A percentile compares a stretch with the other conserved stretches of the same genome.
Evolutionary conservation across 1,140 invertebrate species (phyloP).

Genomic region (Solenopsis invicta): DNA sequence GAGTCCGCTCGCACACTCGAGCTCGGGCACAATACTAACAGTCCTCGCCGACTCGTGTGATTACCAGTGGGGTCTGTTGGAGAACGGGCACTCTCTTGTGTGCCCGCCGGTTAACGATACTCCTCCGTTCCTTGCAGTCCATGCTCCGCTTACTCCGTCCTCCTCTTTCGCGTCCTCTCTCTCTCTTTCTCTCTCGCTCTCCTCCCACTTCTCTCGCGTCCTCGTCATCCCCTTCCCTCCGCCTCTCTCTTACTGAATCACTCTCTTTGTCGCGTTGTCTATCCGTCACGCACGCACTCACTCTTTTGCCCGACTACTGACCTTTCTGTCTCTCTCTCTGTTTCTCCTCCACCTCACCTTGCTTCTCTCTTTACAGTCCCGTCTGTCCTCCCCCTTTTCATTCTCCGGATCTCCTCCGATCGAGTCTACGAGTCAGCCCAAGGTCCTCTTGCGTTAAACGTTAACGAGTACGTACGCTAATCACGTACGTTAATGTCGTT

Average conservation of each 20-base stretch:
- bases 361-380: neutral
- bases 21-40: conserved; percentile 68
- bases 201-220: neutral
- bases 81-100: conserved; percentile 72
- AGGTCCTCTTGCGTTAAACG: conserved; percentile 9
- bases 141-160: conserved; percentile 47
- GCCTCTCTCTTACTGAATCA: conserved; percentile 5
- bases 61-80: conserved; percentile 62
- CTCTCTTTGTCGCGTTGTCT: conserved; percentile 45
- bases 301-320: conserved; percentile 1
- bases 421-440: neutral
- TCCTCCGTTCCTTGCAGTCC: conserved; percentile 49
- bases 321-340: conserved; percentile 18
- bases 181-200: neutral
- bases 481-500: conserved; percentile 17
- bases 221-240: neutral
- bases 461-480: conserved; percentile 19
- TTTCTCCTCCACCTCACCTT: neutral
- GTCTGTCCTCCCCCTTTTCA: no score
- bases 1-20: conserved; percentile 62
- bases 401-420: neutral
- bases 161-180: neutral
- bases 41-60: conserved; percentile 55
- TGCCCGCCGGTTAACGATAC: conserved; percentile 70
- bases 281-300: conserved; percentile 18